Evolutionary conservation across 2,888 invertebrate genomes (phyloP).

Genomic region (Asteroscopus sphinx): DNA sequence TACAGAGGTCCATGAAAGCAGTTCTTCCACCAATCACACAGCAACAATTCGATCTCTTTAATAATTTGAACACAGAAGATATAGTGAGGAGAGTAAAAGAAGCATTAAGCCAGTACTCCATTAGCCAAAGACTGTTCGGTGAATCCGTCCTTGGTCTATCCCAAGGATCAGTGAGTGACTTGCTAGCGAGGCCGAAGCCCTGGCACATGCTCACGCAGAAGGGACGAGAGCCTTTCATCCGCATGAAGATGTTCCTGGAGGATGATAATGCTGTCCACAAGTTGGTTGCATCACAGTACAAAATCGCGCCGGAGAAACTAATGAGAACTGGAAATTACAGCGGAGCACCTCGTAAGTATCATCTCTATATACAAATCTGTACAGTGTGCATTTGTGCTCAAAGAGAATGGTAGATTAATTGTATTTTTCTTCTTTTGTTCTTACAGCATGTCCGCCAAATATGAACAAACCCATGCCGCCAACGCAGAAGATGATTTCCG

Average conservation of each 20-base stretch:
- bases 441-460: constrained; percentile 91
- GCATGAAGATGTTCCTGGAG: constrained; percentile 99
- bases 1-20: constrained; percentile 97
- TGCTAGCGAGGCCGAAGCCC: constrained; percentile 98
- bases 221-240: constrained; percentile 98
- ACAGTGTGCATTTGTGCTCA: not conserved
- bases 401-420: constrained; percentile 34
- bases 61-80: constrained; percentile 99
- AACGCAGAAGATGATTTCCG: constrained; percentile 94
- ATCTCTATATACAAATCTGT: constrained; percentile 45
- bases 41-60: constrained; percentile 99
- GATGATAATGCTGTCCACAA: constrained; percentile 98
- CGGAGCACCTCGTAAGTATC: constrained; percentile 93
- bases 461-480: constrained; percentile 94
- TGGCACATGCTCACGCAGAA: constrained; percentile 99
- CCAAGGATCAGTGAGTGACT: constrained; percentile 99
- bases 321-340: constrained; percentile 99
- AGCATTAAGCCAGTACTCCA: constrained; percentile 97
- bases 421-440: constrained; percentile 54
- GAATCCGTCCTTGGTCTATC: constrained; percentile 99
- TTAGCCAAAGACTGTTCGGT: constrained; percentile 99
- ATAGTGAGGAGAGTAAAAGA: constrained; percentile 99
- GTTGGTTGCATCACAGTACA: constrained; percentile 98
- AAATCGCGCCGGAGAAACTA: constrained; percentile 98
- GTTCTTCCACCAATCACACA: constrained; percentile 99